Evolutionary conservation across 2,113 vertebrate species (phyloP).

Genomic region (Takifugu bimaculatus): DNA sequence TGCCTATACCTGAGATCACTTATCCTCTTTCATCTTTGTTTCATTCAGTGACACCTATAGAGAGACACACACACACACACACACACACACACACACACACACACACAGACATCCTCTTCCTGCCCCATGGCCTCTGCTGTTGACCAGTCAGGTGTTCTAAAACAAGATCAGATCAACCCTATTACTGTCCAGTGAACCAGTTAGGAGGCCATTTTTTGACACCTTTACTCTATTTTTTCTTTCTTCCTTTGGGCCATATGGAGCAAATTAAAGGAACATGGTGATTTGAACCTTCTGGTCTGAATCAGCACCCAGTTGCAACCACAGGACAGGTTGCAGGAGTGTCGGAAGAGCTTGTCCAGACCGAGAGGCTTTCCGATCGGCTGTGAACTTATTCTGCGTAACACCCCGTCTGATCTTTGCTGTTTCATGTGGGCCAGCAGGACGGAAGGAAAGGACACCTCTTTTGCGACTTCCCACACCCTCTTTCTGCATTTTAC

Average conservation of each 20-base stretch:
- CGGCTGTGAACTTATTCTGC: conserved; percentile 60
- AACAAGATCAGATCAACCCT: conserved; percentile 37
- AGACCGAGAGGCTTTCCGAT: conserved; percentile 54
- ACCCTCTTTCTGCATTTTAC: conserved; percentile 57
- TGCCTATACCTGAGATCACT: conserved; percentile 11
- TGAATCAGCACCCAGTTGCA: conserved; percentile 50
- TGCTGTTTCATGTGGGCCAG: conserved; percentile 43
- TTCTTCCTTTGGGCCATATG: conserved; percentile 38
- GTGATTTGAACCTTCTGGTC: conserved; percentile 44
- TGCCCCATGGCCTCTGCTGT: conserved; percentile 30
- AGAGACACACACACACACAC: conserved; percentile 41
- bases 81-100: conserved; percentile 50
- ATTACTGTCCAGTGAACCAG: conserved; percentile 41
- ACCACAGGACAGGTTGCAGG: conserved; percentile 48
- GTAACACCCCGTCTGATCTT: conserved; percentile 63
- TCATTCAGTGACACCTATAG: conserved; percentile 38
- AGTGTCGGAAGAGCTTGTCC: conserved; percentile 62
- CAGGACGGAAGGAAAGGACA: conserved; percentile 57
- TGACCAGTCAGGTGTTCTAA: conserved; percentile 28
- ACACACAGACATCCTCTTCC: conserved; percentile 1
- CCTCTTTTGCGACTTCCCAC: conserved; percentile 58
- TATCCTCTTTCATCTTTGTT: conserved; percentile 8
- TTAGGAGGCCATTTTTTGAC: conserved; percentile 36
- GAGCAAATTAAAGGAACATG: conserved; percentile 54
- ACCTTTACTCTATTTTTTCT: conserved; percentile 49